Conservation (phyloP, 2,113 vertebrate genomes). For the Microtus richardsoni region DNA sequence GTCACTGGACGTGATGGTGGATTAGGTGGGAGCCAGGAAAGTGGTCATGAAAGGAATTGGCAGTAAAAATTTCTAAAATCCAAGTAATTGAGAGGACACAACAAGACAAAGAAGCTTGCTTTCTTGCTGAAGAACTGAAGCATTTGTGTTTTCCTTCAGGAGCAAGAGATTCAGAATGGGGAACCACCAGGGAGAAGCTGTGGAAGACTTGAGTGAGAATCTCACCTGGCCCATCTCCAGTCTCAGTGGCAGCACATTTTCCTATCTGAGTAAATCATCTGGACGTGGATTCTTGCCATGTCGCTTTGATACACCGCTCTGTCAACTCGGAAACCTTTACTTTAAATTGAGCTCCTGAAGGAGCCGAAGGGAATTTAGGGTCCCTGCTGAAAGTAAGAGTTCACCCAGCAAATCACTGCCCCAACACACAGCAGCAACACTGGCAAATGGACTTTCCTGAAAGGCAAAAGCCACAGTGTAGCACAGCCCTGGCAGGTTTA, state of each 20-base stretch:
- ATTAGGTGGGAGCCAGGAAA: accelerated
- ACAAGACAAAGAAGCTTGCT: not conserved
- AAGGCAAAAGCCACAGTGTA: not conserved
- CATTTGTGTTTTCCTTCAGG: not conserved
- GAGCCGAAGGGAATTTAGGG: not conserved
- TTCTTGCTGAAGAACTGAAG: not conserved
- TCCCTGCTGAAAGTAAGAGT: not conserved
- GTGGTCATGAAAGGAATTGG: too few relatives aligned
- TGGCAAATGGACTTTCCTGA: not conserved
- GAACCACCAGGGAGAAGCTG: not conserved
- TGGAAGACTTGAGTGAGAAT: not conserved
- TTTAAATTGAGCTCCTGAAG: not conserved
- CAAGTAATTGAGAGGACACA: not conserved
- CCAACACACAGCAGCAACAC: not conserved
- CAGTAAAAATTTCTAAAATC: not conserved
- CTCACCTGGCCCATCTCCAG: not conserved
- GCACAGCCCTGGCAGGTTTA: not conserved
- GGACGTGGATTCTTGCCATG: not conserved
- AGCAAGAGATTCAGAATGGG: not conserved
- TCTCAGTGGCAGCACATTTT: not conserved
- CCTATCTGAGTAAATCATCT: not conserved
- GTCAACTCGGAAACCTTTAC: not conserved
- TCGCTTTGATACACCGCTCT: not conserved
- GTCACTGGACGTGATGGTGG: not conserved
- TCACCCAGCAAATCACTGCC: not conserved